Evolutionary conservation across 1,140 invertebrate genomes (phyloP), one percentile per base, ranked within the genome.

Genomic region (Sarcophaga peregrina): DNA sequence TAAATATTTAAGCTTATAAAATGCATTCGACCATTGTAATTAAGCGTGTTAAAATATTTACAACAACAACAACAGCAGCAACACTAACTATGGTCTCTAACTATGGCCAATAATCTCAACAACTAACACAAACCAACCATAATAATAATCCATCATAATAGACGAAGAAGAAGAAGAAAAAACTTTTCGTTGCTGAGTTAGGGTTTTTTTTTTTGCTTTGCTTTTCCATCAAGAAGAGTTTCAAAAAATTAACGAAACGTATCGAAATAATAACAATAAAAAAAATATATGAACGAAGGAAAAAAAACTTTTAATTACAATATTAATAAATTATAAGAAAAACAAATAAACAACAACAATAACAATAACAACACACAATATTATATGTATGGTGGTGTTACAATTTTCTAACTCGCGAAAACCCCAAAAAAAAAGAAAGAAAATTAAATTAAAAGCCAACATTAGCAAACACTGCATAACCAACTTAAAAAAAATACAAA

Each of bases 171-270:
- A 15, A 68, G 7, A 74, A 74, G 1, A 45, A 37, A 15, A 74
- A 74, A 10, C 73, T 47, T 15, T n/a, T 46, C 45, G 9, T 15
- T 8, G 17, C 74, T 48, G 46, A 74, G 15, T 58, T 13, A 15
- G 6, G 7, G 54, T 58, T 15, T 68, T 25, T 37, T 37, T 37
- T 37, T 37, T 37, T 37, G 25, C 4, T 37, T 37, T 13, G 58
- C 58, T 7, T 68, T 25, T 1, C 37, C 17, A 78, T 52, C 47
- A 17, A 17, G 45, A 78, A 78, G 50, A 20, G n/a, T 50, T 78
- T 78, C 10, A 25, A 78, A 78, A 78, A 78, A 15, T 78, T 78
- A 78, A 78, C 75, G 75, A 78, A 78, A 78, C 75, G 75, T 78
- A 78, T 20, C 75, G n/a, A 68, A 68, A 50, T 50, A 78, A 78